Percentiles rank a stretch among this genome's conserved stretches.
Evolutionary conservation across 2,888 invertebrate species (phyloP).

Genomic region (Neria commutata): DNA sequence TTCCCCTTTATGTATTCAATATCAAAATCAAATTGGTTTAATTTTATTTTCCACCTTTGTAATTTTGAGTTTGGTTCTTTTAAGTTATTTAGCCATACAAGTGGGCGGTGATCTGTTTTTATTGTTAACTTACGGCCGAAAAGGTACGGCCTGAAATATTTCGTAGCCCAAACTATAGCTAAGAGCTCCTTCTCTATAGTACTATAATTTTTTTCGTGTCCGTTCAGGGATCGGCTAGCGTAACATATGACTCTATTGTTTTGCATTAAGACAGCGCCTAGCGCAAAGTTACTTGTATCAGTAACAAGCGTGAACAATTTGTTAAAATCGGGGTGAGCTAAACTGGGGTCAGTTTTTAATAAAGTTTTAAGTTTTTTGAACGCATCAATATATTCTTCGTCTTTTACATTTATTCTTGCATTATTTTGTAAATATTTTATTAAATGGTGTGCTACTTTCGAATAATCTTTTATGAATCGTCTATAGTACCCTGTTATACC

Average conservation of each 20-base stretch:
- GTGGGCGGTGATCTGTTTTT: constrained; percentile 8
- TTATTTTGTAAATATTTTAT: neutral
- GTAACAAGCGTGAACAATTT: constrained; percentile 16
- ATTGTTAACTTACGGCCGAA: constrained; percentile 14
- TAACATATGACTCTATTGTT: too few species aligned
- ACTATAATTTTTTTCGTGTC: constrained; percentile 17
- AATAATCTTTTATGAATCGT: neutral
- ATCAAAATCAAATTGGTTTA: constrained; percentile 5
- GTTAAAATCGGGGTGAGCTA: constrained; percentile 13
- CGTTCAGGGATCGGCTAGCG: too few species aligned
- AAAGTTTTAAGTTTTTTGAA: constrained; percentile 16
- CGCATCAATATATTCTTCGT: neutral
- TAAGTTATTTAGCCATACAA: neutral
- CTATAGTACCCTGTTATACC: too few species aligned
- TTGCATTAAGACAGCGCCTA: too few species aligned
- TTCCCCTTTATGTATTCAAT: constrained; percentile 19
- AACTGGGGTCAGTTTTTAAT: constrained; percentile 13
- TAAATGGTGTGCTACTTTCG: neutral
- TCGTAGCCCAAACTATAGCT: constrained; percentile 17
- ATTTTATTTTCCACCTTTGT: too few species aligned
- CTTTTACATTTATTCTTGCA: neutral
- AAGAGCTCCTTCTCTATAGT: constrained; percentile 24
- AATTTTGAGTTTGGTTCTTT: neutral
- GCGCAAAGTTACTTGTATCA: too few species aligned
- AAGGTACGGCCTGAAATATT: constrained; percentile 10